Evolutionary conservation across 2,797 vertebrate genomes (phyloP).

Genomic region (Sylvilagus floridanus): DNA sequence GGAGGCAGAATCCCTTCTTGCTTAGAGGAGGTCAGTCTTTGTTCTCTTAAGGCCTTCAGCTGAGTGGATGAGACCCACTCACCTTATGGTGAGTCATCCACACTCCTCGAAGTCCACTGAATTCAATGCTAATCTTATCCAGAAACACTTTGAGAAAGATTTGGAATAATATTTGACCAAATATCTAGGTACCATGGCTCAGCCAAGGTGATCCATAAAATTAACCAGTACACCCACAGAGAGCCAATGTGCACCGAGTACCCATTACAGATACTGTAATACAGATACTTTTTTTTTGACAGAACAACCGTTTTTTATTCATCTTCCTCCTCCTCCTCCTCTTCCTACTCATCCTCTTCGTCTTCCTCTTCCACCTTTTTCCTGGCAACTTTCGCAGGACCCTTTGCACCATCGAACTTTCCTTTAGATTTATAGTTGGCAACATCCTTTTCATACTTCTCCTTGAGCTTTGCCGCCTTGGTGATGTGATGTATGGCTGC

Average conservation of each 20-base stretch:
- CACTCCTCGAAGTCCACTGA: slow-evolving; percentile 27
- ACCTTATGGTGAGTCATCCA: neutral
- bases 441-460: too few relatives aligned
- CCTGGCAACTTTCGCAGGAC: too few relatives aligned
- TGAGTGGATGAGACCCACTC: neutral
- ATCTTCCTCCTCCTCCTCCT: too few relatives aligned
- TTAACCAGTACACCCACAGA: slow-evolving; percentile 34
- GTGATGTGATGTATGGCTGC: too few relatives aligned
- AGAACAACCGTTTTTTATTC: too few relatives aligned
- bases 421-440: too few relatives aligned
- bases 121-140: slow-evolving; percentile 27
- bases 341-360: too few relatives aligned
- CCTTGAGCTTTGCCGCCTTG: too few relatives aligned
- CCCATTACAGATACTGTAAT: slow-evolving; percentile 3
- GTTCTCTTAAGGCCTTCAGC: slow-evolving; percentile 34
- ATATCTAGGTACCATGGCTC: neutral
- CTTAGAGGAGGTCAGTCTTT: neutral
- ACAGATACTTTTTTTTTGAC: too few relatives aligned
- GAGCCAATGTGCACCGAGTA: neutral
- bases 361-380: too few relatives aligned
- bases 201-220: slow-evolving; percentile 23
- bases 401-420: too few relatives aligned
- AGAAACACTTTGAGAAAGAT: slow-evolving; percentile 16
- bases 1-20: slow-evolving; percentile 25
- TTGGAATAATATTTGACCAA: slow-evolving; percentile 19